Evolutionary conservation across 2,797 vertebrate species (phyloP), one percentile per base, ranked within the genome.

Genomic region (Otolemur crassicaudatus): DNA sequence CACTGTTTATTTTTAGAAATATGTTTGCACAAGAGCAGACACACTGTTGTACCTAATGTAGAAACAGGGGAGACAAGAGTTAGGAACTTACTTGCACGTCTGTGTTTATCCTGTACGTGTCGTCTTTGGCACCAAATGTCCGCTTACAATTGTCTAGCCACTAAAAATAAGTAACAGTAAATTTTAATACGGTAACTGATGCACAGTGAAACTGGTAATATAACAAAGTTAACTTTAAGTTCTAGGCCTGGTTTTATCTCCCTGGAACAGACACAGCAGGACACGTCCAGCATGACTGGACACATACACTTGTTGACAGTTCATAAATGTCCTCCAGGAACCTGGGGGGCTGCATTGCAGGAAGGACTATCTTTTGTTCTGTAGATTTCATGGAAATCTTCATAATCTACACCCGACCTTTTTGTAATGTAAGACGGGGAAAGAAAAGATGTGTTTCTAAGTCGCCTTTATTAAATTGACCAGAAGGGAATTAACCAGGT

Each of bases 101-200:
- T 95, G 99, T 99, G 89, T 99, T 99, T 77, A 98, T 96, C 90
- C 97, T 98, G 70, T 99, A 99, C 97, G 98, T 98, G 96, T 99
- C 98, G 87, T 99, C 99, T 98, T 99, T 99, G 95, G 99, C 99
- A 86, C 99, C 99, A 96, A 99, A 99, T 3, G 99, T 99, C 97
- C 99, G 99, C 98, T 99, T 99, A 98, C 99, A 99, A 98, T 99
- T 99, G 90, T 99, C 99, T 94, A 99, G 98, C 99, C 99, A 99
- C 99, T 99, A 91, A n/a, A 98, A 96, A 98, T 89, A 96, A 93
- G 53, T 2, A 75, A 94, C 53, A 93, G 46, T 37, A 72, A 70
- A 67, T 40, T 34, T 93, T 88, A 90, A 70, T 40, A 49, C 1
- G 80, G 40, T 19, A 5, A 65, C 5, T 87, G 17, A n/a, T 0